Evolutionary conservation across 2,888 invertebrate species (phyloP).

Genomic region (Syritta pipiens): DNA sequence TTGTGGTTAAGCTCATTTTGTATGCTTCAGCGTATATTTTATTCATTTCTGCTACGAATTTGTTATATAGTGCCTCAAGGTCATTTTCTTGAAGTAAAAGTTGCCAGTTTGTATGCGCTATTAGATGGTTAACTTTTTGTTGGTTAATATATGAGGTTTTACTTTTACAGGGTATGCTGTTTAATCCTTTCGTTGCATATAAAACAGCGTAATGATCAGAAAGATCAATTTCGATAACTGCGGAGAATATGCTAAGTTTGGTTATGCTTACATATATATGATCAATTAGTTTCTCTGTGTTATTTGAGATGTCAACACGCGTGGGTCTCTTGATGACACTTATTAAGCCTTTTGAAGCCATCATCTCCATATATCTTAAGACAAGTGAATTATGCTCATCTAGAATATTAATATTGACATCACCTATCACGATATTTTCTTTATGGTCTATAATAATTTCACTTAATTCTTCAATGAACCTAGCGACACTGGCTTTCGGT

Average conservation of each 20-base stretch:
- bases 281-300: neutral
- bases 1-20: neutral
- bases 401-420: constrained; percentile 5
- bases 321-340: neutral
- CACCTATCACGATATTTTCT: constrained; percentile 18
- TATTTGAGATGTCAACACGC: neutral
- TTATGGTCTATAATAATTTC: neutral
- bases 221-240: constrained; percentile 14
- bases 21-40: constrained; percentile 7
- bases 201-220: constrained; percentile 10
- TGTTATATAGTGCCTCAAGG: constrained; percentile 2
- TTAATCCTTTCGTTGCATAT: constrained; percentile 9
- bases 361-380: constrained; percentile 20
- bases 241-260: constrained; percentile 2
- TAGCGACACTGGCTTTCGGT: neutral
- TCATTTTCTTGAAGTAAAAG: neutral
- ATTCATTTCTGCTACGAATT: constrained; percentile 1
- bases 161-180: neutral
- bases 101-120: constrained; percentile 15
- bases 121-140: constrained; percentile 9
- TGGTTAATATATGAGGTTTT: constrained; percentile 4
- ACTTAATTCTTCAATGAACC: constrained; percentile 26
- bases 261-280: constrained; percentile 12
- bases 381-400: constrained; percentile 9
- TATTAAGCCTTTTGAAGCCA: constrained; percentile 9